Evolutionary conservation across 1,140 invertebrate species (phyloP).

Genomic region (Phortica variegata): DNA sequence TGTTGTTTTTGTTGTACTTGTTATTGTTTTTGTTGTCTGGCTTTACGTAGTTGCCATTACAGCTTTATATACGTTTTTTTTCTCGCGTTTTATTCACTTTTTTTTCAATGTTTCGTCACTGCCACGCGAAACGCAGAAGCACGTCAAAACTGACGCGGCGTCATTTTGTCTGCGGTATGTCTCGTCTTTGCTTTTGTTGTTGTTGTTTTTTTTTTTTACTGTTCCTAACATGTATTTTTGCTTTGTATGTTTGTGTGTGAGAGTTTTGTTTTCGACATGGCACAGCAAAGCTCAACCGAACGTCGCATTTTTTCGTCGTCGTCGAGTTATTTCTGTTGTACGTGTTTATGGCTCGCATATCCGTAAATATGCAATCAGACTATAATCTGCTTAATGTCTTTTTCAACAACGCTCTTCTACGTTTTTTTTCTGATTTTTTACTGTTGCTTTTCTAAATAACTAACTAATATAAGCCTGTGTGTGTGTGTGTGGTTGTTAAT

Average conservation of each 20-base stretch:
- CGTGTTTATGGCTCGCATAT: constrained; percentile 53
- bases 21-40: no score
- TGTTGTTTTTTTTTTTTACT: constrained; percentile 19
- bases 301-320: constrained; percentile 26
- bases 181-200: constrained; percentile 42
- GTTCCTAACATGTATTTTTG: constrained; percentile 20
- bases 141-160: no score
- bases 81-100: no score
- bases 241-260: constrained; percentile 13
- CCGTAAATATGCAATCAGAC: constrained; percentile 54
- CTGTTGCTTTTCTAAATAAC: no score
- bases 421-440: no score
- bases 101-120: no score
- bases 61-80: no score
- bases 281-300: constrained; percentile 1
- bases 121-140: no score
- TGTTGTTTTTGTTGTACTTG: no score
- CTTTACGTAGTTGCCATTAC: no score
- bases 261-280: constrained; percentile 1
- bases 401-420: constrained; percentile 32
- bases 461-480: not conserved
- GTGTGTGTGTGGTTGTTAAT: constrained; percentile 11
- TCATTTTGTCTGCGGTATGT: constrained; percentile 52
- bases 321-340: constrained; percentile 23
- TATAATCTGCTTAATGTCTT: constrained; percentile 55